Base-by-base conservation (phyloP, 2,113 vertebrate genomes). In the Otus sunia region DNA sequence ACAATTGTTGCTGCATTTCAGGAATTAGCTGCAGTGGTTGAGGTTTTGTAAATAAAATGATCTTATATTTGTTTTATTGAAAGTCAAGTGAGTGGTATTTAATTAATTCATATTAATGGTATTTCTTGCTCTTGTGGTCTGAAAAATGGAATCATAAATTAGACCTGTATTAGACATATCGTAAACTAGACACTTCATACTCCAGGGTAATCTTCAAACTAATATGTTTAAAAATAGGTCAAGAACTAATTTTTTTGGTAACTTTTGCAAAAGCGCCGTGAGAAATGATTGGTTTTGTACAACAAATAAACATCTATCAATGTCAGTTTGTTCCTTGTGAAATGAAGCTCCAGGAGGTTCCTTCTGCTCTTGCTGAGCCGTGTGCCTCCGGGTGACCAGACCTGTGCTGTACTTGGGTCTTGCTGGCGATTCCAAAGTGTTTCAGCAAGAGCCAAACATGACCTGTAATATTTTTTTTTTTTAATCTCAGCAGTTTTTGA, bases 301-400 rank as follows among this genome's bases (percentile, higher is more conserved):
- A 13, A 26, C 41, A 37, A 47, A 16, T 6, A 22, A 59, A 29
- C 5, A 1, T 19, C 1, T 1, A 4, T 17, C 6, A 2, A 4
- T 22, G 58, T 52, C 15, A 1, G 17, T 18, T 66, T 84, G 60
- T 50, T 83, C 67, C 45, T 32, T 21, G 9, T 1, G 26, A 43
- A 45, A 10, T 3, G 10, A 79, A 59, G 25, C 23, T 52, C 10
- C 45, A 26, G 5, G 23, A 27, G 58, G 8, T 64, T 59, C 34
- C 18, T 23, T 26, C 37, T 73, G 0, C 21, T 22, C 32, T 12
- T 20, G 2, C 71, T 12, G 59, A 18, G 43, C 41, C 1, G 55
- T 50, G 19, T 10, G 10, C 32, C 25, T 41, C 8, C 16, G 0
- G 4, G 15, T 29, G 32, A 25, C 34, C 20, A 10, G 15, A 5